A percentile compares a stretch with the other conserved stretches of the same genome.
Evolutionary conservation across 2,113 vertebrate genomes (phyloP).

Genomic region (Neogale vison): DNA sequence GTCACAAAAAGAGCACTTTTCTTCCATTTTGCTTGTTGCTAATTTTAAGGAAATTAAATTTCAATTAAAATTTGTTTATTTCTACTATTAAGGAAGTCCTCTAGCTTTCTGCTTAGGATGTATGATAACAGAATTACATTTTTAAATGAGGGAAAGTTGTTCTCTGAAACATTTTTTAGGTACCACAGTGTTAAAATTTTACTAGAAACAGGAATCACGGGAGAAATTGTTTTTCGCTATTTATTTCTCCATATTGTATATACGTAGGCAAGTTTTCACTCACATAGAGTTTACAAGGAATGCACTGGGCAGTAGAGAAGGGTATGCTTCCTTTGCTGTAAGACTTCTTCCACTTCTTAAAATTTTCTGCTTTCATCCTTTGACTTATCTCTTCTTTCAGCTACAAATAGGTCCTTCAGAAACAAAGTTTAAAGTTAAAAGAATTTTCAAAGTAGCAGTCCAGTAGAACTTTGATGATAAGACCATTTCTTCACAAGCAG

Average conservation of each 20-base stretch:
- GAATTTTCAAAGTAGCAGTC: slow-evolving; percentile 41
- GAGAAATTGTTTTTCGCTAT: slow-evolving; percentile 13
- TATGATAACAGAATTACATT: slow-evolving; percentile 22
- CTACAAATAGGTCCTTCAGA: slow-evolving; percentile 59
- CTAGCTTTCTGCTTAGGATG: slow-evolving; percentile 40
- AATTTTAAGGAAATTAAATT: slow-evolving; percentile 42
- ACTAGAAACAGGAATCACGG: background rate
- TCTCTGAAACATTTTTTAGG: slow-evolving; percentile 75
- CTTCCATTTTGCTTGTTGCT: slow-evolving; percentile 62
- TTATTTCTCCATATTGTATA: slow-evolving; percentile 6
- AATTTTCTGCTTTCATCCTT: slow-evolving; percentile 70
- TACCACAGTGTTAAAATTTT: slow-evolving; percentile 48
- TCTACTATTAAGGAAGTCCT: slow-evolving; percentile 55
- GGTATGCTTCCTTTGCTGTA: slow-evolving; percentile 65
- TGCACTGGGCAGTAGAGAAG: slow-evolving; percentile 72
- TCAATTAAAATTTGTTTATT: slow-evolving; percentile 24
- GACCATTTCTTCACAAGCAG: slow-evolving; percentile 48
- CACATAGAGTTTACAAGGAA: slow-evolving; percentile 6
- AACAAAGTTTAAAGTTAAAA: slow-evolving; percentile 53
- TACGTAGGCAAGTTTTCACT: slow-evolving; percentile 25
- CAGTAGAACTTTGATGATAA: slow-evolving; percentile 46
- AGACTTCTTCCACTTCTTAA: slow-evolving; percentile 61
- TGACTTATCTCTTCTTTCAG: slow-evolving; percentile 73
- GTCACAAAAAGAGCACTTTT: slow-evolving; percentile 54
- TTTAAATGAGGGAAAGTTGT: slow-evolving; percentile 73